Base-by-base conservation (phyloP, 2,797 vertebrate genomes). In the Mus caroli region DNA sequence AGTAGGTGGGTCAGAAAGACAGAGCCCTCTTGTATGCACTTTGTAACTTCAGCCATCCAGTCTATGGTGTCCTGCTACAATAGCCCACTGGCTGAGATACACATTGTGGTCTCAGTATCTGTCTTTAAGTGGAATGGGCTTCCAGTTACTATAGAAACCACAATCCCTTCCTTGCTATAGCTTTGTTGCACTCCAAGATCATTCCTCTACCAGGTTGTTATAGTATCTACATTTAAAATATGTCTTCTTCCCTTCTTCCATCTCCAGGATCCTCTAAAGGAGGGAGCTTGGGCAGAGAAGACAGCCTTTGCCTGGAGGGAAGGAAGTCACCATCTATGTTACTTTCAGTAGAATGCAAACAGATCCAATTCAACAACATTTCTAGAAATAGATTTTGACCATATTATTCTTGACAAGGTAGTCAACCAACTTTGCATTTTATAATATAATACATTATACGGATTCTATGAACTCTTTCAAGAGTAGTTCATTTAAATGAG, bases 401-500 rank as follows among this genome's bases (percentile, higher is more conserved):
- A 73, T 89, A 58, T 93, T 91, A 6, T 93, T 87, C 9, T 78
- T 11, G n/a, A 86, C 37, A 94, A 93, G n/a, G 12, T 87, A 69
- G 60, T 93, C 83, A 93, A 62, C 60, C 52, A 89, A 71, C 10
- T 90, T 93, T 52, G 71, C 28, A 67, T 90, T 91, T 92, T 91
- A 75, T 78, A 52, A 34, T 46, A 69, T 34, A 79, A 40, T 71
- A 85, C 17, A 62, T 83, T 73, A 95, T 40, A 37, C 31, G 84
- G 54, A 83, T 91, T 84, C 50, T 75, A 83, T 40, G 88, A 94
- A 90, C 88, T 67, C 54, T 96, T 96, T 88, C 31, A 84, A 90
- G 92, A 92, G 4, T 40, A 52, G 37, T 62, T 20, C 37, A 85
- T 95, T 94, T 50, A 6, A 56, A 92, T 52, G 22, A 96, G 34